A percentile compares a stretch with the other conserved stretches of the same genome.
Evolutionary conservation across 2,888 invertebrate genomes (phyloP).

Genomic region (Nephrotoma flavescens): DNA sequence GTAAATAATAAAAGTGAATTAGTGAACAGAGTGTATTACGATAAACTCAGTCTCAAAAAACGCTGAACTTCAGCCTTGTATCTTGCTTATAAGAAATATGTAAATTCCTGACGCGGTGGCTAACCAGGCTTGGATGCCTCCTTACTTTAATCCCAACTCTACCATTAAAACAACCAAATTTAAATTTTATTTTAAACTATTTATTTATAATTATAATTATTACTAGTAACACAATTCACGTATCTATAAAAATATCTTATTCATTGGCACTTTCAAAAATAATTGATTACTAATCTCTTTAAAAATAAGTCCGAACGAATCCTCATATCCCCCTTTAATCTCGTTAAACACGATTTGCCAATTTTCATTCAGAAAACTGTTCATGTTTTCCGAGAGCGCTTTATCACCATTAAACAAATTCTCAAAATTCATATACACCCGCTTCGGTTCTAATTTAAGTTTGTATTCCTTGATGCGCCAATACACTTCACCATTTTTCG

Average conservation of each 20-base stretch:
- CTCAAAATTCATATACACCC: conserved; percentile 44
- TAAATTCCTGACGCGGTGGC: too few relatives aligned
- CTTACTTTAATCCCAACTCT: too few relatives aligned
- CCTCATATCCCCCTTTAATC: conserved; percentile 50
- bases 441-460: conserved; percentile 45
- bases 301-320: conserved; percentile 50
- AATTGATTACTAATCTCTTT: conserved; percentile 48
- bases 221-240: too few relatives aligned
- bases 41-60: too few relatives aligned
- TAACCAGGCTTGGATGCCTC: too few relatives aligned
- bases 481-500: conserved; percentile 45
- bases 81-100: too few relatives aligned
- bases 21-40: too few relatives aligned
- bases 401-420: conserved; percentile 52
- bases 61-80: too few relatives aligned
- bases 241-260: conserved; percentile 39
- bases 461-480: conserved; percentile 48
- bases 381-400: conserved; percentile 46
- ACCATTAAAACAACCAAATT: too few relatives aligned
- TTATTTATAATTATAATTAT: too few relatives aligned
- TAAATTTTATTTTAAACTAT: too few relatives aligned
- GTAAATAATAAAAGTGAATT: too few relatives aligned
- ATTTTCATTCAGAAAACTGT: conserved; percentile 50
- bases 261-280: conserved; percentile 50
- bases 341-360: conserved; percentile 51